A percentile compares a stretch with the other conserved stretches of the same genome.
Conservation (phyloP, 2,797 vertebrate species). For the Halcyon smyrnensis region DNA sequence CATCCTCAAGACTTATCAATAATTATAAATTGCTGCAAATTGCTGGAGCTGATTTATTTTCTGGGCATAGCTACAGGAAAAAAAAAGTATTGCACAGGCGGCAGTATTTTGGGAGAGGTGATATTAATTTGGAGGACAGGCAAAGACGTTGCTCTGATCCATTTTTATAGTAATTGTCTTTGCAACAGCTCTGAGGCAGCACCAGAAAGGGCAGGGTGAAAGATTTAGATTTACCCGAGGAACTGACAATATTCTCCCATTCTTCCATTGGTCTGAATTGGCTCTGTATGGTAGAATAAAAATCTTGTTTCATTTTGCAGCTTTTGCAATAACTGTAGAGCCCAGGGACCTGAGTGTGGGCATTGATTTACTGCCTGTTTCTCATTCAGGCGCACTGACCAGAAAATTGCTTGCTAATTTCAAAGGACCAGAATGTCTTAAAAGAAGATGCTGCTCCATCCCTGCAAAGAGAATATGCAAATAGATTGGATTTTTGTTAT, state of each 20-base stretch:
- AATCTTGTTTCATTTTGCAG: conserved; percentile 23
- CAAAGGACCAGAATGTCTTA: neutral
- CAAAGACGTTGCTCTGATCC: neutral
- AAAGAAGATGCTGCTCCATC: neutral
- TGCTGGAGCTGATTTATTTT: neutral
- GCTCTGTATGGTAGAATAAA: neutral
- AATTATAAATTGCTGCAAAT: conserved; percentile 1
- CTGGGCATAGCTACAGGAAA: neutral
- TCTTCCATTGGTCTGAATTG: neutral
- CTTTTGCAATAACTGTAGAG: conserved; percentile 1
- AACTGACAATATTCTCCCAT: neutral
- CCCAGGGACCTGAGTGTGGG: neutral
- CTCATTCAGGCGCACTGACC: neutral
- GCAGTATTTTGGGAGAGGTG: conserved; percentile 5
- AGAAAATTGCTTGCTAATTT: conserved; percentile 30
- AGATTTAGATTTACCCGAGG: neutral
- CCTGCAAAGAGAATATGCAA: neutral
- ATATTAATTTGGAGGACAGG: neutral
- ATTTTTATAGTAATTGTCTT: neutral
- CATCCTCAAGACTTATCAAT: neutral
- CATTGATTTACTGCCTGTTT: conserved; percentile 13
- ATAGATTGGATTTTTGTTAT: neutral
- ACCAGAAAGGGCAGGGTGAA: neutral
- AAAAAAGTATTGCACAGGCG: neutral
- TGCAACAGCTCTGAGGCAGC: neutral